Base-by-base conservation (phyloP, 2,888 invertebrate species). In the Meandrusa payeni region DNA sequence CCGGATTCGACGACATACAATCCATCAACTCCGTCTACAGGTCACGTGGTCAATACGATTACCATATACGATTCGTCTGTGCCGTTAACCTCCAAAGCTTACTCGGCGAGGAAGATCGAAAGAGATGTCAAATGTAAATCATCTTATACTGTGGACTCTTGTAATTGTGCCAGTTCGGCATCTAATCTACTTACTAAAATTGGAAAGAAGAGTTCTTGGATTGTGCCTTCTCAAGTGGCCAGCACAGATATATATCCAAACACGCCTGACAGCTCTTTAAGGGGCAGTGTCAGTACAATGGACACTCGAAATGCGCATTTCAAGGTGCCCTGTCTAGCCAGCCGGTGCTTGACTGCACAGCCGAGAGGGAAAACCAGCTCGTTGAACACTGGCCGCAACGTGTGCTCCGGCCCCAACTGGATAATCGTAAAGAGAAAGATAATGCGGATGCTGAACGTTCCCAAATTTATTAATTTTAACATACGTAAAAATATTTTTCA, bases 231-330 rank as follows among this genome's bases (percentile, higher is more conserved):
- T 0, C 46, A 36, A 1, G 5, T 41, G 2, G 67, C 59, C 19
- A 39, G 32, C 0, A 54, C 65, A 0, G 69, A 72, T 9, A 29
- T 50, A 0, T 80, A 80, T 43, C 79, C 77, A 0, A 69, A 64
- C 36, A 57, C 65, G 2, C 2, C 54, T 2, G 55, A 57, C 1
- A 56, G 59, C 2, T 26, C 52, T 0, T 26, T 43, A 0, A 57
- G 61, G 2, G 54, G 52, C 13, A 61, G 61, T 33, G 55, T 47
- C 1, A 66, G 64, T 39, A 53, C 57, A 10, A 12, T 19, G 11
- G 29, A 19, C 24, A 31, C 10, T 5, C 26, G 9, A 9, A 17
- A 24, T 6, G 7, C 11, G 10, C 3, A 7, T 5, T 5, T 7
- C 10, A 24, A 12, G 3, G 17, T 7, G 15, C 17, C 24, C 5